Base-by-base conservation (phyloP, 2,888 invertebrate species). In the Melieria picta region DNA sequence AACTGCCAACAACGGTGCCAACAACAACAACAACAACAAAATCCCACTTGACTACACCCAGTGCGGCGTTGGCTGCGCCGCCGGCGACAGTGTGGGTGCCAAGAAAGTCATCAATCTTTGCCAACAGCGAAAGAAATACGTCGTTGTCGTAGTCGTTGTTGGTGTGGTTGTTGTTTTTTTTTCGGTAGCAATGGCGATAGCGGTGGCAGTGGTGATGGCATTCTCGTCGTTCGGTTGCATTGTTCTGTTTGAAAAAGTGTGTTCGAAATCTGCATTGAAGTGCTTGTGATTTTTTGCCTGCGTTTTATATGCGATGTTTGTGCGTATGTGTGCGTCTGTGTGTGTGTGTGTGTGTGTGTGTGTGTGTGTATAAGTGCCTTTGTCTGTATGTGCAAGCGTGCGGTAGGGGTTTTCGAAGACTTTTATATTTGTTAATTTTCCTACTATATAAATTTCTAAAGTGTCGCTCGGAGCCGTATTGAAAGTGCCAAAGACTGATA, bases 31-130 rank as follows among this genome's bases (percentile, higher is more conserved):
- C 30, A 30, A 2, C 30, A 30, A 30, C 30, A 30, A 30, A 30
- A 30, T 30, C 30, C 30, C 30, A 30, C 30, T 30, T 30, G 30
- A 30, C 30, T 30, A 30, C 30, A 30, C 30, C 30, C 30, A 30
- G 30, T 30, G 30, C 30, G 1, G 30, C 30, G 30, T 30, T 30
- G 30, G 30, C 30, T 30, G 30, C 58, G n/a, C 50, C 13, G 50
- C 48, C 5, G 62, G 69, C 69, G 69, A 69, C 69, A 69, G 69
- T 63, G 62, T 56, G 62, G 69, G 62, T 69, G 69, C 69, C 69
- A 69, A 69, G 62, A 69, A 69, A 69, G 69, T 69, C 69, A 69
- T 69, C 69, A 69, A 69, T 69, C 69, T 69, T 69, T 69, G 69
- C 69, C 69, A 63, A 56, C 50, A 43, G 43, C n/a, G 48, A 43